Conservation (phyloP, 2,797 vertebrate species). For the Jordanella pulchra region DNA sequence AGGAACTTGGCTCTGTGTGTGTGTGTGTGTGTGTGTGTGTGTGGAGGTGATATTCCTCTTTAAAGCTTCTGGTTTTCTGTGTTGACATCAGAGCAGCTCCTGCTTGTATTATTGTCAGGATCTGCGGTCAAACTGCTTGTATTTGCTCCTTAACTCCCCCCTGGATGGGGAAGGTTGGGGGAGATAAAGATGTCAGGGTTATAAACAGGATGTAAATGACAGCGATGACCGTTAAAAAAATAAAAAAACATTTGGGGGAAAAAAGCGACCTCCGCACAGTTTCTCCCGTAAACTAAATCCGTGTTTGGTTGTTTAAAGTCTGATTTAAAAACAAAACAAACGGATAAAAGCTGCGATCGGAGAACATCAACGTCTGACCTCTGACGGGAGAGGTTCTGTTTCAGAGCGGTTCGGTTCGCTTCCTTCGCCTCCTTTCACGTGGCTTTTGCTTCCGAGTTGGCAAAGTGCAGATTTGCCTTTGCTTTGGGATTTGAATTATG, state of each 20-base stretch:
- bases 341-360: neutral
- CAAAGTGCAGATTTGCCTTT: conserved; percentile 87
- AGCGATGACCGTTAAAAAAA: conserved; percentile 52
- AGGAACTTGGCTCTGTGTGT: conserved; percentile 50
- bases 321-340: too few relatives aligned
- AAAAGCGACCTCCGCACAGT: conserved; percentile 18
- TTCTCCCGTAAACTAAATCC: conserved; percentile 18
- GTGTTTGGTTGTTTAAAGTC: too few relatives aligned
- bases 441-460: conserved; percentile 80
- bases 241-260: conserved; percentile 59
- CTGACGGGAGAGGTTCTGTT: conserved; percentile 46
- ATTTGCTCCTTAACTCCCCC: conserved; percentile 8
- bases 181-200: conserved; percentile 56
- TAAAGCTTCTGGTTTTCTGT: conserved; percentile 50
- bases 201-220: conserved; percentile 65
- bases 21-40: conserved; percentile 31
- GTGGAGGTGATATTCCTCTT: conserved; percentile 59
- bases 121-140: neutral
- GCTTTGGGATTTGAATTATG: conserved; percentile 99
- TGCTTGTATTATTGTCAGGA: conserved; percentile 22
- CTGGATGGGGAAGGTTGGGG: neutral
- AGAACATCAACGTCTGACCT: conserved; percentile 49
- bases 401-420: conserved; percentile 32
- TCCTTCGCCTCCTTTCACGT: conserved; percentile 50
- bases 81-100: conserved; percentile 43